phyloP scores from a whole-genome alignment of 2,888 invertebrate species.

The Cerceris ruficornis region DNA sequence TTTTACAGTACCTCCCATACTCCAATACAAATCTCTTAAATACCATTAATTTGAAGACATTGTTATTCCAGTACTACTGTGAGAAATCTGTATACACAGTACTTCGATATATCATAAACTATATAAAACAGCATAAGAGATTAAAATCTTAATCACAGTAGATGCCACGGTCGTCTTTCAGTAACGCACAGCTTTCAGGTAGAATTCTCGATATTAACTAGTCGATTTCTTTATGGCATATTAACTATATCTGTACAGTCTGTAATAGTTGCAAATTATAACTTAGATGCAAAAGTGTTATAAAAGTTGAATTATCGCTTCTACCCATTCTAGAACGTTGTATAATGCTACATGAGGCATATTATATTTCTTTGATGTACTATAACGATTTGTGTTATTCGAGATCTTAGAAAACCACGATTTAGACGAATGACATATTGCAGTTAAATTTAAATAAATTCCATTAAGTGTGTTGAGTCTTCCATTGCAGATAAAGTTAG shows the following conservation, averaged over 20 bases:
- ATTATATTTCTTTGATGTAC: neutral
- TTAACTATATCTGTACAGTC: neutral
- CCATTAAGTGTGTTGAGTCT: neutral
- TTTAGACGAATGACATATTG: neutral
- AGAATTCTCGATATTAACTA: neutral
- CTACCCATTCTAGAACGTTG: neutral
- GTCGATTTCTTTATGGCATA: neutral
- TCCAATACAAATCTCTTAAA: constrained; percentile 48
- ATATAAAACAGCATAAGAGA: constrained; percentile 33
- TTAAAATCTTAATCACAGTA: constrained; percentile 42
- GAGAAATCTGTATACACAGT: constrained; percentile 47
- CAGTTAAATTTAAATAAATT: neutral
- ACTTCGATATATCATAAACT: constrained; percentile 41
- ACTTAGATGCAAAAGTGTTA: neutral
- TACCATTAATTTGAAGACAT: constrained; percentile 51
- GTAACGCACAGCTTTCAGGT: neutral
- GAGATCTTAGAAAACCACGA: too few relatives aligned
- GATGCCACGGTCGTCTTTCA: constrained; percentile 53
- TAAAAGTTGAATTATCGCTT: neutral
- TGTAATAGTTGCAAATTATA: neutral
- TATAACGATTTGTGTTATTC: neutral
- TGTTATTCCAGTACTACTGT: constrained; percentile 51
- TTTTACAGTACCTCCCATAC: constrained; percentile 24
- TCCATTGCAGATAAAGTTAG: neutral
- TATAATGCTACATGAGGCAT: neutral